A percentile compares a stretch with the other conserved stretches of the same genome.
These are phyloP conservation scores for Chaetogeoica ovagalla DNA, from an alignment of 2,888 invertebrate genomes.

Conservation along the genomic window DNA sequence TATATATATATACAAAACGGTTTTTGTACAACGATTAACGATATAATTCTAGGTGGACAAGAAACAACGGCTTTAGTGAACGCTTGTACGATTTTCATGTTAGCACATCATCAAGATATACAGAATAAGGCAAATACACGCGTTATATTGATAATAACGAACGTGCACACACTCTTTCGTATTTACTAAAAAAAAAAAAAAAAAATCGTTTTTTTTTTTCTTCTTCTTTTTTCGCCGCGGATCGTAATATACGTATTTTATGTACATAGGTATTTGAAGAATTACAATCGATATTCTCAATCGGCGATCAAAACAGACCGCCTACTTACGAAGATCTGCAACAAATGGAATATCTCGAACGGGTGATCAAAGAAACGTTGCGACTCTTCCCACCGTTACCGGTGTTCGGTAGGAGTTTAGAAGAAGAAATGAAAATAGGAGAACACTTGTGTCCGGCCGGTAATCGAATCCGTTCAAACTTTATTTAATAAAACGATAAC, in stretches of 20 bases:
- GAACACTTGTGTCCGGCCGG: constrained; percentile 27
- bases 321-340: constrained; percentile 55
- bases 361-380: constrained; percentile 55
- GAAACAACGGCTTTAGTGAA: constrained; percentile 54
- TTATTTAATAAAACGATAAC: too few species aligned
- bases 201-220: too few species aligned
- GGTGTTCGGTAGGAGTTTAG: constrained; percentile 32
- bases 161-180: not conserved
- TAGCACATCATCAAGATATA: constrained; percentile 54
- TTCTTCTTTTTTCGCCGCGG: too few species aligned
- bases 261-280: constrained; percentile 43
- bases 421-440: constrained; percentile 34
- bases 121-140: constrained; percentile 53
- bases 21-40: not conserved
- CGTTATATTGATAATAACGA: not conserved
- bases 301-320: constrained; percentile 41
- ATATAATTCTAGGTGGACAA: constrained; percentile 52
- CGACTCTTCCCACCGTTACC: constrained; percentile 55
- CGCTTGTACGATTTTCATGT: constrained; percentile 51
- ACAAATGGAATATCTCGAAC: constrained; percentile 55
- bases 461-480: too few species aligned
- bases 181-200: not conserved
- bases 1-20: not conserved
- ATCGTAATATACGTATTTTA: too few species aligned
- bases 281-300: constrained; percentile 27